Base-by-base conservation (phyloP, 2,888 invertebrate genomes). In the Girardia tigrina region DNA sequence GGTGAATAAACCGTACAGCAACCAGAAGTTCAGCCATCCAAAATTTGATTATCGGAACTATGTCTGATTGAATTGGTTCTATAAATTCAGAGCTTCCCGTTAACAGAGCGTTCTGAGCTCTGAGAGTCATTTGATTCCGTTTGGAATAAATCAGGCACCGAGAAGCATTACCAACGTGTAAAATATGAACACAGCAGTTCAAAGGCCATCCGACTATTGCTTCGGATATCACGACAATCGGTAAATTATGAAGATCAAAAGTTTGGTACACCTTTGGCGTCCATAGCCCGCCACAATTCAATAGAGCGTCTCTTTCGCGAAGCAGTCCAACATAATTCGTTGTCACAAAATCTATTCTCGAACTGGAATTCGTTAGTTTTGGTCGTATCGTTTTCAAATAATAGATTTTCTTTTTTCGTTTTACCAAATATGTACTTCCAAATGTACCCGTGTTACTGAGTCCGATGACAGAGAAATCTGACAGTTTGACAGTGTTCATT, bases 71-170 rank as follows among this genome's bases (percentile, higher is more conserved):
- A 56, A 56, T 56, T 4, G 56, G 56, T 56, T 56, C 56, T 20
- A 56, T 56, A n/a, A 56, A 56, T 56, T 56, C 56, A 2, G 56
- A 4, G 23, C 56, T 56, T 4, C 56, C 56, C 4, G 56, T 56
- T n/a, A 56, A 56, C 23, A 56, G 23, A n/a, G 56, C 56, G 23
- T 23, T 56, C n/a, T 56, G 56, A 12, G 56, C 56, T 56, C 23
- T 56, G 23, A 56, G n/a, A 6, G 56, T 56, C n/a, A 56, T 56
- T 56, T 56, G 56, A 56, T 56, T 56, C 2, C 56, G 56, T 56
- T 56, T 56, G 23, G 56, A 56, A 56, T 56, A 56, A 56, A 56
- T 56, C 23, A 56, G 23, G n/a, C 56, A 56, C n/a, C 56, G 56
- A n/a, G 56, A 56, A n/a, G 20, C n/a, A 56, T 23, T 56, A n/a